Conservation (phyloP, 1,140 invertebrate genomes). For the Homarus americanus region DNA sequence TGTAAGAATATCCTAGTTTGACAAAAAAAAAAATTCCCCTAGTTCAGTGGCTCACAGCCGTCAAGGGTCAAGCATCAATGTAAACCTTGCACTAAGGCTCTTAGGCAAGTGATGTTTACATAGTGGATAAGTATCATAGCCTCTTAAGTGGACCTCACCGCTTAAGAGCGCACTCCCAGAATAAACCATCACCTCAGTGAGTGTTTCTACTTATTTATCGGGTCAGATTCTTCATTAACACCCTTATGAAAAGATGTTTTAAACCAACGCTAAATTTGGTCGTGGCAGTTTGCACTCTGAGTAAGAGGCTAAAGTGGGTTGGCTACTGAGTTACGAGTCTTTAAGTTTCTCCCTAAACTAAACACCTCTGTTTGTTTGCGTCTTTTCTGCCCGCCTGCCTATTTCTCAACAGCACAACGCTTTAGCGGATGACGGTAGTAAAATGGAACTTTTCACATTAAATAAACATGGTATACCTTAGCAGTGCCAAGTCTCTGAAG, state of each 20-base stretch:
- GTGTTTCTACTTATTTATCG: not conserved
- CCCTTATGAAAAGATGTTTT: not conserved
- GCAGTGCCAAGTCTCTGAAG: no score
- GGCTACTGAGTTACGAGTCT: no score
- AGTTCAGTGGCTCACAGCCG: not conserved
- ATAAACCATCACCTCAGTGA: not conserved
- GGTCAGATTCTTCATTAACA: no score
- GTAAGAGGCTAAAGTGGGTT: not conserved
- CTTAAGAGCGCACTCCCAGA: not conserved
- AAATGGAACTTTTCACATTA: no score
- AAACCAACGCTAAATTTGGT: not conserved
- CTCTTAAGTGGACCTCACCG: not conserved
- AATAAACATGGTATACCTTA: no score
- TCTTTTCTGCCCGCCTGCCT: no score
- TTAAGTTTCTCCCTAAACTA: no score
- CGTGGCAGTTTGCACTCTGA: not conserved
- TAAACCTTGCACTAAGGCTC: not conserved
- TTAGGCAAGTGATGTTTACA: constrained; percentile 3
- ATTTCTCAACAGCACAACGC: no score
- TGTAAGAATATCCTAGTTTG: no score
- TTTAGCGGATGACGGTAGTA: no score
- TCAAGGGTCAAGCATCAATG: not conserved
- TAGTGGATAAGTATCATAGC: not conserved
- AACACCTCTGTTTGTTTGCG: no score
- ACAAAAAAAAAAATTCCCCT: no score